A percentile compares a stretch with the other conserved stretches of the same genome.
These are phyloP conservation scores for Daphoenositta chrysoptera DNA, from an alignment of 2,113 vertebrate genomes.

Conservation along the genomic window DNA sequence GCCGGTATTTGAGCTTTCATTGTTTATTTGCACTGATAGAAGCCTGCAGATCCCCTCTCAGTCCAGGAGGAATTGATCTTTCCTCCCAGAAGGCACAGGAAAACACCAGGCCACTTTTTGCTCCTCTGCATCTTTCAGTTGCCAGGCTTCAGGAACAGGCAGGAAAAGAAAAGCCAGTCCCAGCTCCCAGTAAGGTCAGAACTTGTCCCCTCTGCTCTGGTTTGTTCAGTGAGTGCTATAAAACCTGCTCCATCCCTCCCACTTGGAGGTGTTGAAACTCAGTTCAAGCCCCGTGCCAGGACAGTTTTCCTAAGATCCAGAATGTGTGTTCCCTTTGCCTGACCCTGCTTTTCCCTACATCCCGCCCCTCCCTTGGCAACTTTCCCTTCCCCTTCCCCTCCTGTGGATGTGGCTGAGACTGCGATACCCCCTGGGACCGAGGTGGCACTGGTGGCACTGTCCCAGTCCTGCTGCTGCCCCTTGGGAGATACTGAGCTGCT, in stretches of 20 bases:
- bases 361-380: not conserved
- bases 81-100: not conserved
- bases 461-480: not conserved
- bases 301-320: not conserved
- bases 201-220: not conserved
- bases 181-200: not conserved
- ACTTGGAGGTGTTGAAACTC: not conserved
- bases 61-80: not conserved
- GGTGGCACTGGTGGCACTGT: not conserved
- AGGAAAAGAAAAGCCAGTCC: not conserved
- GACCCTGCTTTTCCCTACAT: not conserved
- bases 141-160: not conserved
- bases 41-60: not conserved
- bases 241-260: not conserved
- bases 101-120: not conserved
- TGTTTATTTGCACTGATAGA: not conserved
- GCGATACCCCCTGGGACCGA: fast-evolving
- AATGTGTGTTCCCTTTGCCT: not conserved
- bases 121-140: not conserved
- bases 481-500: not conserved
- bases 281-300: not conserved
- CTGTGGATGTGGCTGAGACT: not conserved
- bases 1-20: fast-evolving
- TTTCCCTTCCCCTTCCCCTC: not conserved
- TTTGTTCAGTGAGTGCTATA: not conserved